Base-by-base conservation (phyloP, 2,888 invertebrate genomes). In the Acleris emargana region DNA sequence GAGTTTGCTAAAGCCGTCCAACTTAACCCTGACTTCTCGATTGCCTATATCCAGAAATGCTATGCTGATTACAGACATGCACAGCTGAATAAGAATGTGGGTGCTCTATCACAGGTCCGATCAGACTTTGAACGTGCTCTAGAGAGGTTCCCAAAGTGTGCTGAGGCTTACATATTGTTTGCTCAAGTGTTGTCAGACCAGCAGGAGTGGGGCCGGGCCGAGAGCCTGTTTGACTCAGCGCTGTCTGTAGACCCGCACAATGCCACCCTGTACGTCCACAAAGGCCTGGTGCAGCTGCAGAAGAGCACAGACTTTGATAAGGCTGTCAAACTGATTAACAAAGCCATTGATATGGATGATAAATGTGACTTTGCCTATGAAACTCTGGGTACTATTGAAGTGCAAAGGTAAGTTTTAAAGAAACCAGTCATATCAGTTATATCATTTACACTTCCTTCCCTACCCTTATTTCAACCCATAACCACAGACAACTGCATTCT, bases 281-380 rank as follows among this genome's bases (percentile, higher is more conserved):
- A 96, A 87, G 98, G 97, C 18, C 89, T 97, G 64, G 94, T 98
- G 73, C 93, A 95, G 73, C 90, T 99, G 63, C 97, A 98, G 80
- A 97, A 97, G 95, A 96, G 95, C 73, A 96, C 96, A 66, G 96
- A 98, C 79, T 94, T 97, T 68, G 95, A 96, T 13, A 95, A 95
- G 78, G 97, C 97, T 22, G 94, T 97, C 0, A 93, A 94, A 71
- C 91, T 96, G 67, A 96, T 99, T 77, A 95, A 95, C 70, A 94
- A 96, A 84, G 97, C 97, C 1, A 95, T 99, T 72, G 94, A 96
- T 81, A 93, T 97, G 76, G 99, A 99, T 90, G 95, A 96, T 58
- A 97, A 97, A 85, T 99, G 98, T 93, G 97, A 97, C 88, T 96
- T 98, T 93, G 99, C 97, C 9, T 98, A 97, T 86, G 99, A 99